A percentile compares a stretch with the other conserved stretches of the same genome.
These are phyloP conservation scores for Neoscelio sp. DNA, from an alignment of 2,888 invertebrate species.

Conservation along the genomic window DNA sequence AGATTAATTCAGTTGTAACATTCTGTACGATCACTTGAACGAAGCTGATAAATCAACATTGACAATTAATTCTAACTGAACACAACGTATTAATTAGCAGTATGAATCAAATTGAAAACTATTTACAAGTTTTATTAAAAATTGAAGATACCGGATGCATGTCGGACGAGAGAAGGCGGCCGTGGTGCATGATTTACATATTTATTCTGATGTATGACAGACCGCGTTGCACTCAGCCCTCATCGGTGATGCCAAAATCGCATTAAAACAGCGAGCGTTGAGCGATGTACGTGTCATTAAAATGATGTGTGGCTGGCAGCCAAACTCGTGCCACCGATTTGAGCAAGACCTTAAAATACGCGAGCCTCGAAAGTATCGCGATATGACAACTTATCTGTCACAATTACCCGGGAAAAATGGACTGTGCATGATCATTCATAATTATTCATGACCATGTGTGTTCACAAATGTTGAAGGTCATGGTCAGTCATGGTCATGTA, in stretches of 20 bases:
- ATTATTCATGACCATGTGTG: too few relatives aligned
- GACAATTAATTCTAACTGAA: too few relatives aligned
- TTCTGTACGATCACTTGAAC: too few relatives aligned
- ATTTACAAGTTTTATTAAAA: too few relatives aligned
- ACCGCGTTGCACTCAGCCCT: constrained; percentile 52
- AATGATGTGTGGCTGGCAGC: constrained; percentile 77
- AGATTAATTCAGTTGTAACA: too few relatives aligned
- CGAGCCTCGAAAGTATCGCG: constrained; percentile 7
- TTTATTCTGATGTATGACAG: constrained; percentile 66
- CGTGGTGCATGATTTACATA: constrained; percentile 47
- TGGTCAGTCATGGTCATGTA: too few relatives aligned
- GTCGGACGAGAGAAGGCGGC: constrained; percentile 17
- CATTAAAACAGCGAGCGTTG: constrained; percentile 75
- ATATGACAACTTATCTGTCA: constrained; percentile 12
- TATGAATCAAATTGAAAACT: too few relatives aligned
- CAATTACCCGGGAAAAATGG: too few relatives aligned
- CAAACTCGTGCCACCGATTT: constrained; percentile 71
- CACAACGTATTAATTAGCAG: too few relatives aligned
- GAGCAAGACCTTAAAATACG: constrained; percentile 72
- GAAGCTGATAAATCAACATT: too few relatives aligned
- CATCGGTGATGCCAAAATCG: constrained; percentile 77
- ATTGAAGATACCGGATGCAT: constrained; percentile 28
- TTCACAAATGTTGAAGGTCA: too few relatives aligned
- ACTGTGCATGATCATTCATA: too few relatives aligned
- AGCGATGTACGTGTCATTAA: constrained; percentile 77